Conservation (phyloP, 1,140 invertebrate genomes). For the Drosophila pseudoobscura region DNA sequence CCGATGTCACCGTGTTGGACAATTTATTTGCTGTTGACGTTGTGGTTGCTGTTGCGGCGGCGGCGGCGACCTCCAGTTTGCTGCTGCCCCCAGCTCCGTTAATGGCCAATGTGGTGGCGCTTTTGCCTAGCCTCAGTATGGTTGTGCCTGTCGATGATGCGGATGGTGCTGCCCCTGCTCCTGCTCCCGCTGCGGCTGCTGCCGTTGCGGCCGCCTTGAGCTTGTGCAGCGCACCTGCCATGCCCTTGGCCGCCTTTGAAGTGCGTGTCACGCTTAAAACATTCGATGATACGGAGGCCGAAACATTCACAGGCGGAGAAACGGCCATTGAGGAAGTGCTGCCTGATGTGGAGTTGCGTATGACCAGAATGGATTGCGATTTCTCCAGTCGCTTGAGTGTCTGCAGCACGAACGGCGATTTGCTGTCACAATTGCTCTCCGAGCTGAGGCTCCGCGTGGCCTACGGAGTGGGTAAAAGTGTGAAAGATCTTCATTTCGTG, state of each 20-base stretch:
- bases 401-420: slow-evolving; percentile 81
- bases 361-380: slow-evolving; percentile 81
- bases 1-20: slow-evolving; percentile 59
- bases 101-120: slow-evolving; percentile 60
- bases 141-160: slow-evolving; percentile 55
- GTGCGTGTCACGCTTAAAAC: slow-evolving; percentile 68
- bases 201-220: slow-evolving; percentile 47
- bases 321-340: slow-evolving; percentile 35
- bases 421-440: slow-evolving; percentile 67
- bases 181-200: slow-evolving; percentile 10
- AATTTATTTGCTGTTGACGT: slow-evolving; percentile 68
- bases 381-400: slow-evolving; percentile 82
- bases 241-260: slow-evolving; percentile 53
- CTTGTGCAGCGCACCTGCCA: slow-evolving; percentile 63
- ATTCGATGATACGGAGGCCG: slow-evolving; percentile 40
- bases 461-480: slow-evolving; percentile 27
- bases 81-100: slow-evolving; percentile 31
- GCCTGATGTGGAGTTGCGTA: slow-evolving; percentile 66
- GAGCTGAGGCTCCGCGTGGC: slow-evolving; percentile 70
- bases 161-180: slow-evolving; percentile 18
- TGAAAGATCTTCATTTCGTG: background rate
- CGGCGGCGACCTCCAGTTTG: slow-evolving; percentile 19
- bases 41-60: slow-evolving; percentile 24
- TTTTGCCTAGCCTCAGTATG: slow-evolving; percentile 64
- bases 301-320: slow-evolving; percentile 18